phyloP scores from a whole-genome alignment of 2,888 invertebrate genomes.

The Acleris laterana region DNA sequence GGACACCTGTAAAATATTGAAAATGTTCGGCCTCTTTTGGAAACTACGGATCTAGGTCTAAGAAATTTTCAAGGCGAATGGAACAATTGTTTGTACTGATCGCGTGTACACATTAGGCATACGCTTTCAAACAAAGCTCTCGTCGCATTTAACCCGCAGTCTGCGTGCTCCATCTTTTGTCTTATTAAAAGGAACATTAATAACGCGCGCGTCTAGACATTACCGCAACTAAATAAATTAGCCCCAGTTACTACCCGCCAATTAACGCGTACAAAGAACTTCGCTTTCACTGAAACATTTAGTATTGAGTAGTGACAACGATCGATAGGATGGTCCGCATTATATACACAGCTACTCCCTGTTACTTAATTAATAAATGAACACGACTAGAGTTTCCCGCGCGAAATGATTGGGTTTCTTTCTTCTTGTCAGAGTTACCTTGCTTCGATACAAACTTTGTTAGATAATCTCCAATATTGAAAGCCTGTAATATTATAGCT shows the following conservation, averaged over 20 bases:
- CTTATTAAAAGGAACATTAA: conserved; percentile 65
- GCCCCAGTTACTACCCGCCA: conserved; percentile 63
- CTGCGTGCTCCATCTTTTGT: conserved; percentile 53
- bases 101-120: conserved; percentile 7
- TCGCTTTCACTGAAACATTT: conserved; percentile 59
- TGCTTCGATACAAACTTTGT: conserved; percentile 38
- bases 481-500: conserved; percentile 32
- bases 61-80: neutral
- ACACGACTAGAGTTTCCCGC: conserved; percentile 49
- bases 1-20: too few relatives aligned
- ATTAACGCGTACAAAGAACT: conserved; percentile 62
- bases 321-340: conserved; percentile 53
- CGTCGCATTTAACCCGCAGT: conserved; percentile 21
- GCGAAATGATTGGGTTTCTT: conserved; percentile 51
- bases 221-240: conserved; percentile 74
- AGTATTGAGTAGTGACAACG: conserved; percentile 50
- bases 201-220: conserved; percentile 64
- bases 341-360: conserved; percentile 47
- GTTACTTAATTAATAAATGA: conserved; percentile 61
- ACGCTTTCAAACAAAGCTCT: conserved; percentile 18
- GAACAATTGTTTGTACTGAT: conserved; percentile 1
- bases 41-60: neutral
- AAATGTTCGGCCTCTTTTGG: too few relatives aligned
- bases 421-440: conserved; percentile 38
- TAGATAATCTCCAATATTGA: conserved; percentile 38